These are phyloP conservation scores for Actinemys pallida DNA, from an alignment of 2,113 vertebrate species.

Conservation along the genomic window DNA sequence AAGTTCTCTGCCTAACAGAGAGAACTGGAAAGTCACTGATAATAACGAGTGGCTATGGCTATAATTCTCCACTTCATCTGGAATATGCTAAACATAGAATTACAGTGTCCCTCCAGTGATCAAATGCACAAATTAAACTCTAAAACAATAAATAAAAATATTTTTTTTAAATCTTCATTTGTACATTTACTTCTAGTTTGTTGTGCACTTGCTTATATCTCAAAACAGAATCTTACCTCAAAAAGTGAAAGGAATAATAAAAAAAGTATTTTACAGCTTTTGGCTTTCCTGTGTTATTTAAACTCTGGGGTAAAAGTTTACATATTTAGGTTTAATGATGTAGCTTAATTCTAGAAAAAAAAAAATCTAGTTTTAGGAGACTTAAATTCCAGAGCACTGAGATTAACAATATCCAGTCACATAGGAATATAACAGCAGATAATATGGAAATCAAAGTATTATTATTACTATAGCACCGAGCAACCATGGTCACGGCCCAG, in stretches of 20 bases:
- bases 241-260: constrained; percentile 7
- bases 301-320: constrained; percentile 47
- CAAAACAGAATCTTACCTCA: constrained; percentile 26
- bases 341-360: constrained; percentile 46
- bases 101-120: background rate
- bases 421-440: background rate
- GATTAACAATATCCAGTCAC: constrained; percentile 25
- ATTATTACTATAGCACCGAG: background rate
- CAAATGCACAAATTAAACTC: background rate
- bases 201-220: background rate
- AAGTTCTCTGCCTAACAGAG: background rate
- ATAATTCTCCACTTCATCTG: background rate
- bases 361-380: background rate
- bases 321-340: constrained; percentile 31
- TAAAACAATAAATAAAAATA: background rate
- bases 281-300: constrained; percentile 48
- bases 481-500: background rate
- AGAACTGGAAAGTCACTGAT: background rate
- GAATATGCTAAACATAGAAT: background rate
- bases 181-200: background rate
- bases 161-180: background rate
- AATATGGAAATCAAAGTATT: background rate
- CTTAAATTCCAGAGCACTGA: constrained; percentile 33
- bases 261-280: constrained; percentile 26
- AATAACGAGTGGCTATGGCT: background rate